A percentile compares a stretch with the other conserved stretches of the same genome.
phyloP scores from a whole-genome alignment of 2,113 vertebrate species.

The Thermophis baileyi region DNA sequence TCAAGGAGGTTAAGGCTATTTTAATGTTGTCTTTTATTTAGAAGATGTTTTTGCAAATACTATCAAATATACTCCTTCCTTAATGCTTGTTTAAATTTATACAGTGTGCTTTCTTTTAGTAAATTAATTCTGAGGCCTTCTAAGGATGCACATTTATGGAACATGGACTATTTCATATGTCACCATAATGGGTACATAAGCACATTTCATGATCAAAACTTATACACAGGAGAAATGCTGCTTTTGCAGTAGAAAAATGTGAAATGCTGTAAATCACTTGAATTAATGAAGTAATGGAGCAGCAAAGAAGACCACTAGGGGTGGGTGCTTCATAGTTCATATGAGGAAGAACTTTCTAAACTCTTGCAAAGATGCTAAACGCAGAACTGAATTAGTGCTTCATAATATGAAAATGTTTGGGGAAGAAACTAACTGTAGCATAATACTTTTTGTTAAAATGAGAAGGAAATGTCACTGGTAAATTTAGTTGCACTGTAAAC shows the following conservation, averaged over 20 bases:
- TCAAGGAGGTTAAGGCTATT: neutral
- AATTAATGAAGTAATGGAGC: neutral
- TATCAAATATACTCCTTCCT: neutral
- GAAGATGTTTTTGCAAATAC: neutral
- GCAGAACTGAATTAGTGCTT: neutral
- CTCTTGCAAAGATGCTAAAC: neutral
- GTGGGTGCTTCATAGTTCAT: neutral
- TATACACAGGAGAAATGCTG: neutral
- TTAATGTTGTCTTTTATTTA: neutral
- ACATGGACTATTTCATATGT: fast-evolving
- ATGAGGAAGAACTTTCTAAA: neutral
- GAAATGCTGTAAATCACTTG: neutral
- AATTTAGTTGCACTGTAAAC: neutral
- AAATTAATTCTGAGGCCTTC: neutral
- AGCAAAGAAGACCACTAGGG: neutral
- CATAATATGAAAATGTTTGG: neutral
- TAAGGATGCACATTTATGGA: fast-evolving
- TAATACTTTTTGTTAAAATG: neutral
- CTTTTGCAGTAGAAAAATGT: neutral
- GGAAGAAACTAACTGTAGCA: neutral
- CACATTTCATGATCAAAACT: neutral
- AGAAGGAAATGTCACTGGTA: neutral
- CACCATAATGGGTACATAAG: neutral
- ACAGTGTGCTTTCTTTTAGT: fast-evolving
- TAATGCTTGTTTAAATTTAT: neutral